Evolutionary conservation across 37 sponge, comb jelly and placozoan species (phyloP), one percentile per base, ranked within the genome.

Genomic region (Spongia lamella): DNA sequence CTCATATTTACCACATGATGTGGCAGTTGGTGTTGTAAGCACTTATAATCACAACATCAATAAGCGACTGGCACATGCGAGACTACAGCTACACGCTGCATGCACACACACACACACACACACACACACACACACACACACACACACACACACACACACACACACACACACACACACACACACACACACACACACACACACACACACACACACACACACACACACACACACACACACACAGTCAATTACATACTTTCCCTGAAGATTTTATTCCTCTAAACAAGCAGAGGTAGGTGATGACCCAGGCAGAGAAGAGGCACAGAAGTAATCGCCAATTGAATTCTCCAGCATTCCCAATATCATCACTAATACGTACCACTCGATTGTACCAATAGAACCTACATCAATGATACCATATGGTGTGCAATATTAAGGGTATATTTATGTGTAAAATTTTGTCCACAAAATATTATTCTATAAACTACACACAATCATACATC

Each of bases 271-370:
- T 83, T 16, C 99, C 99, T 67, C 91, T 79, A 71, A 95, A 92
- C 29, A 92, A 68, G 71, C 96, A 95, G 24, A 95, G 20, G 80
- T 90, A 98, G 32, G 89, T 78, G 38, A 92, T 25, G 38, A 89
- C 60, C 96, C 96, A 98, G 17, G 96, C 84, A 65, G 78, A 67
- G 25, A 79, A 24, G 1, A 98, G 68, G 65, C 78, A 81, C n/a
- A 95, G 68, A 29, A 84, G 69, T 20, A 98, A 53, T 56, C 78
- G 71, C 99, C 99, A 98, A 68, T 90, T 92, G 77, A 98, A 89
- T 39, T 49, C 70, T 1, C 77, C 85, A 0, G 85, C 81, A 62
- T 63, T 68, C 0, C 76, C 72, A 38, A 97, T 91, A 64, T 62
- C 66, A 27, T 35, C 33, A 31, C 76, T 81, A 19, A 81, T 92